Base-by-base conservation (phyloP, 2,113 vertebrate species). In the Pungitius pungitius region DNA sequence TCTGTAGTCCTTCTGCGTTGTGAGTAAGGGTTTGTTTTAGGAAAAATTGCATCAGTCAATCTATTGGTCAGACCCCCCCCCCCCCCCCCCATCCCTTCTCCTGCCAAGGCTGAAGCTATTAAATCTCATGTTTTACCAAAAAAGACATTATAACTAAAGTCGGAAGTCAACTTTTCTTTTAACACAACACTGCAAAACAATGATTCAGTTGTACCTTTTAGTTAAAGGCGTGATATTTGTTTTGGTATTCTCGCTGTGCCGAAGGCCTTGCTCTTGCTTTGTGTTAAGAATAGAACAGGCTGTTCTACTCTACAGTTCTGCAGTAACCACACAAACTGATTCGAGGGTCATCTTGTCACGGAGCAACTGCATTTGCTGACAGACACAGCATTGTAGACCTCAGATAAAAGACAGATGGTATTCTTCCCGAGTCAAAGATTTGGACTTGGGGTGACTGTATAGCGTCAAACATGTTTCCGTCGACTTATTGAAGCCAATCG, bases 171-270 rank as follows among this genome's bases (percentile, higher is more conserved):
- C 74, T 85, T 86, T 70, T 75, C n/a, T 35, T 35, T 35, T 5
- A 35, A 85, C 83, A 91, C 80, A 83, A 84, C 75, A 80, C 85
- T 88, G 86, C 82, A 82, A 87, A 84, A 61, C 85, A 90, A 89
- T 91, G 90, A 88, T 86, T 85, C 81, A 85, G 82, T 83, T 81
- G 80, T 55, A 73, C 71, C 76, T 84, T 72, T 88, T 85, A 85
- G 78, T 91, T 90, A 88, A 82, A 84, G 63, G 75, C 54, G 17
- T 71, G 77, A 71, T 88, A 83, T 87, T 87, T 85, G 78, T 86
- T 86, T 83, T 58, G 78, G 62, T 82, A 81, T 66, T 83, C 76
- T 70, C 65, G 18, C 64, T 17, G 43, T 60, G 62, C 83, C 18
- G 7, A 35, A 22, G 15, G 17, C 20, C 27, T 62, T 8, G 33